Percentiles rank a stretch among this genome's conserved stretches.
These are phyloP conservation scores for Sus cebifrons DNA, from an alignment of 2,797 vertebrate genomes.

Conservation along the genomic window DNA sequence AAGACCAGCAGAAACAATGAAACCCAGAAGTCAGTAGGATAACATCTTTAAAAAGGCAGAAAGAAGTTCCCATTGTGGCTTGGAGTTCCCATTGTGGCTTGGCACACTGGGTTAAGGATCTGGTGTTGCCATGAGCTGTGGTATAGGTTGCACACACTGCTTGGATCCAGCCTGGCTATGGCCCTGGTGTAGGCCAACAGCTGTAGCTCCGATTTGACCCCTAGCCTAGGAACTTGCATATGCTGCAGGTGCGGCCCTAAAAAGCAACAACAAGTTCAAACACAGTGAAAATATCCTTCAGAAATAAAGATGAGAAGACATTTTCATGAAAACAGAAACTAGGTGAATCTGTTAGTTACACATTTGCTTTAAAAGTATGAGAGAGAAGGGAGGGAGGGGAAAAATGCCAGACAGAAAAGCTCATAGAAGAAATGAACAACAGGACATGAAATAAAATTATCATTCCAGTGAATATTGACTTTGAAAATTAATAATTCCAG, in stretches of 20 bases:
- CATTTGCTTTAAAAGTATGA: not conserved
- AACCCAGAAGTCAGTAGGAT: not conserved
- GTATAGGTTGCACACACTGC: too few relatives aligned
- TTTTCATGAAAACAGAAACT: conserved; percentile 44
- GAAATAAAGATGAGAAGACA: conserved; percentile 2
- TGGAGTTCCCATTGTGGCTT: too few relatives aligned
- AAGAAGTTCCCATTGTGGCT: not conserved
- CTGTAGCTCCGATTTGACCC: too few relatives aligned
- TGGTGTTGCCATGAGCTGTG: too few relatives aligned
- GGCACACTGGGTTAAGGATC: too few relatives aligned
- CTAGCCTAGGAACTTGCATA: too few relatives aligned
- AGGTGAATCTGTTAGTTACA: not conserved
- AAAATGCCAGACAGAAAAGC: not conserved
- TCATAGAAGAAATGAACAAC: not conserved
- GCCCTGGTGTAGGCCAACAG: too few relatives aligned
- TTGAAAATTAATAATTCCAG: not conserved
- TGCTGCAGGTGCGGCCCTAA: too few relatives aligned
- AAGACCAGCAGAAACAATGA: conserved; percentile 20
- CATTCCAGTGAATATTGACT: conserved; percentile 22
- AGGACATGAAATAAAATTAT: conserved; percentile 10
- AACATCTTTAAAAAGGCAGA: not conserved
- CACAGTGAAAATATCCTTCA: conserved; percentile 16
- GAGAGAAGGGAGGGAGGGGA: not conserved
- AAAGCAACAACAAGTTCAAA: not conserved
- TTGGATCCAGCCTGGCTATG: too few relatives aligned